A percentile compares a stretch with the other conserved stretches of the same genome.
Conservation (phyloP, 2,888 invertebrate genomes). For the Melieria crassipennis region DNA sequence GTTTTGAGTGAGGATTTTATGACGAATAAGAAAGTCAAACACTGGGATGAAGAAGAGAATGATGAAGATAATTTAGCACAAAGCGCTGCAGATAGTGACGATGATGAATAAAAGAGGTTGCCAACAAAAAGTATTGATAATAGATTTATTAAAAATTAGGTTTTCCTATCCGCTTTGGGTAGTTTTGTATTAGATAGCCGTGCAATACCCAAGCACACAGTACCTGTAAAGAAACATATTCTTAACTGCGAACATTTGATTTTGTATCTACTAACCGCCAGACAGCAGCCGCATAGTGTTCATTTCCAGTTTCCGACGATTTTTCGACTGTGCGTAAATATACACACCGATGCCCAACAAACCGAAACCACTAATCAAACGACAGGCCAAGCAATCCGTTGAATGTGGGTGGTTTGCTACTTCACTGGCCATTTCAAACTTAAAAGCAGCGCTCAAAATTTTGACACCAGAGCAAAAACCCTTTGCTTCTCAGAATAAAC, state of each 20-base stretch:
- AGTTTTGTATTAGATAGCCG: slow-evolving; percentile 68
- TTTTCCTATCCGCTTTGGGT: slow-evolving; percentile 45
- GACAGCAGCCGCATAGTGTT: slow-evolving; percentile 52
- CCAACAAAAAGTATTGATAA: slow-evolving; percentile 23
- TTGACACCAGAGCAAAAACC: no score
- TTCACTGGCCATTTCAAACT: no score
- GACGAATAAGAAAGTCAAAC: slow-evolving; percentile 88
- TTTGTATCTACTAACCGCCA: slow-evolving; percentile 44
- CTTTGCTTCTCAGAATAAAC: not conserved
- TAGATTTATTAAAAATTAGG: not conserved
- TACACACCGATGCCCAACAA: slow-evolving; percentile 73
- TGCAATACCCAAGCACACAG: slow-evolving; percentile 70
- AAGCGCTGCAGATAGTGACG: slow-evolving; percentile 35
- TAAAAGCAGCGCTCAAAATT: no score
- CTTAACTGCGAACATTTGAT: not conserved
- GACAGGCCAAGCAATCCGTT: slow-evolving; percentile 70
- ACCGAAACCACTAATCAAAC: slow-evolving; percentile 71
- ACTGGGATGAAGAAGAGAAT: slow-evolving; percentile 82
- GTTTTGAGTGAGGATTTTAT: slow-evolving; percentile 85
- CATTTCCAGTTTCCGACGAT: slow-evolving; percentile 59
- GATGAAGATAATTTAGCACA: slow-evolving; percentile 41
- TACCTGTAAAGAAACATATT: slow-evolving; percentile 61
- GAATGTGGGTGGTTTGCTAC: not conserved
- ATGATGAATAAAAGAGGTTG: slow-evolving; percentile 38
- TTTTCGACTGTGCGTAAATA: slow-evolving; percentile 69